Conservation (phyloP, 2,113 vertebrate species). For the Podarcis cretensis region DNA sequence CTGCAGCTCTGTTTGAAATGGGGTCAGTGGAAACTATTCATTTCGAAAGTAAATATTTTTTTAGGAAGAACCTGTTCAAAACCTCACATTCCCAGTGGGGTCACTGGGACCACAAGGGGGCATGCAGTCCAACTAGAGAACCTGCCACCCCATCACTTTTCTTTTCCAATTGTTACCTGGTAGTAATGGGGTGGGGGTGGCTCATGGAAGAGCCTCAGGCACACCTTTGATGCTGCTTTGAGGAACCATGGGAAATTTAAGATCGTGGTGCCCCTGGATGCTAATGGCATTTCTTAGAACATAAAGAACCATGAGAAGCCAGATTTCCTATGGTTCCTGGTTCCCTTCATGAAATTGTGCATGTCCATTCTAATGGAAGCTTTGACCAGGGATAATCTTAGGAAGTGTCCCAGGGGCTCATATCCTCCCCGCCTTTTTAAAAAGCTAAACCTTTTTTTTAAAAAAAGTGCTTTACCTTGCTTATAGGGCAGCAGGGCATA, state of each 20-base stretch:
- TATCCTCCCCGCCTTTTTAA: too few relatives aligned
- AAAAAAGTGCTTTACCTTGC: too few relatives aligned
- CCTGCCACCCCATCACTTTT: neutral
- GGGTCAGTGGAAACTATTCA: neutral
- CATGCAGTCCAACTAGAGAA: neutral
- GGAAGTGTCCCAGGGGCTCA: too few relatives aligned
- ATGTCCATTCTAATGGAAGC: neutral
- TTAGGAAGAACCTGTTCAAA: neutral
- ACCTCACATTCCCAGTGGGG: neutral
- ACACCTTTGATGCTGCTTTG: neutral
- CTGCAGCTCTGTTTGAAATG: neutral
- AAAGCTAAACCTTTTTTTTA: too few relatives aligned
- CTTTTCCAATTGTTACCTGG: neutral
- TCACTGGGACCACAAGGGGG: neutral
- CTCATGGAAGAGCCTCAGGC: too few relatives aligned
- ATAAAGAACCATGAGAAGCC: neutral
- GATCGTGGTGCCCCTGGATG: neutral
- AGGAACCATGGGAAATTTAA: neutral
- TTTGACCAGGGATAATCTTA: too few relatives aligned
- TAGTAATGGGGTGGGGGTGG: neutral
- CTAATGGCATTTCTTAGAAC: neutral
- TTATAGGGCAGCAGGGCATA: too few relatives aligned
- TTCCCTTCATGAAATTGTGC: neutral
- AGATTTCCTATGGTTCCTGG: neutral
- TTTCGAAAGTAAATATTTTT: neutral